Evolutionary conservation across 2,113 vertebrate species (phyloP).

Genomic region (Callipepla californica): DNA sequence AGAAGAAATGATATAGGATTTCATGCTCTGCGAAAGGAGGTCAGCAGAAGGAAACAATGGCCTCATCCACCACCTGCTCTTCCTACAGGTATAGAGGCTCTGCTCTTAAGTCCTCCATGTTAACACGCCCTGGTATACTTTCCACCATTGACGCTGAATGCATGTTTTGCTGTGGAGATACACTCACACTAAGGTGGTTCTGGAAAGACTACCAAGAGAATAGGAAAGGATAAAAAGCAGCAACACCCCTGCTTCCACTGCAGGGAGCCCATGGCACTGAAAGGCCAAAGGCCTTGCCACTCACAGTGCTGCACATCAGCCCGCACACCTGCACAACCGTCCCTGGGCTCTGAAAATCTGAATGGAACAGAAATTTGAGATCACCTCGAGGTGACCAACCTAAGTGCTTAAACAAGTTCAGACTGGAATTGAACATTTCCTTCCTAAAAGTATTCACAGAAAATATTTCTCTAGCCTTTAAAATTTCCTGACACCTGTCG

Average conservation of each 20-base stretch:
- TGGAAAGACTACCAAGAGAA: not conserved
- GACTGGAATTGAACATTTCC: slow-evolving; percentile 4
- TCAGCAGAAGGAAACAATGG: not conserved
- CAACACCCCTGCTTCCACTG: not conserved
- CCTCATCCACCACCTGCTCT: not conserved
- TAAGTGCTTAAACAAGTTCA: slow-evolving; percentile 11
- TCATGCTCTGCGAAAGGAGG: not conserved
- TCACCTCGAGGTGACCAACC: not conserved
- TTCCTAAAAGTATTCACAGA: not conserved
- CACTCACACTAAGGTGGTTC: not conserved
- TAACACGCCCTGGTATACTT: too few relatives aligned
- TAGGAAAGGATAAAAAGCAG: not conserved
- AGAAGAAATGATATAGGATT: not conserved
- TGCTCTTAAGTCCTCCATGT: not conserved
- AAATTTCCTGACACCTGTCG: slow-evolving; percentile 23
- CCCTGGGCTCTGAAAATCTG: not conserved
- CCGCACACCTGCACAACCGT: not conserved
- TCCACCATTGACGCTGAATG: not conserved
- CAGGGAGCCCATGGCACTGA: not conserved
- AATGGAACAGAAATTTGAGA: not conserved
- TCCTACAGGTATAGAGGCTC: not conserved
- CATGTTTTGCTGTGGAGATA: not conserved
- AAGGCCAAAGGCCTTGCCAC: not conserved
- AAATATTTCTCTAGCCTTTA: slow-evolving; percentile 15
- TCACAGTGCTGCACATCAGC: not conserved